Evolutionary conservation across 2,797 vertebrate species (phyloP), one percentile per base, ranked within the genome.

Genomic region (Oreonectes daqikongensis): DNA sequence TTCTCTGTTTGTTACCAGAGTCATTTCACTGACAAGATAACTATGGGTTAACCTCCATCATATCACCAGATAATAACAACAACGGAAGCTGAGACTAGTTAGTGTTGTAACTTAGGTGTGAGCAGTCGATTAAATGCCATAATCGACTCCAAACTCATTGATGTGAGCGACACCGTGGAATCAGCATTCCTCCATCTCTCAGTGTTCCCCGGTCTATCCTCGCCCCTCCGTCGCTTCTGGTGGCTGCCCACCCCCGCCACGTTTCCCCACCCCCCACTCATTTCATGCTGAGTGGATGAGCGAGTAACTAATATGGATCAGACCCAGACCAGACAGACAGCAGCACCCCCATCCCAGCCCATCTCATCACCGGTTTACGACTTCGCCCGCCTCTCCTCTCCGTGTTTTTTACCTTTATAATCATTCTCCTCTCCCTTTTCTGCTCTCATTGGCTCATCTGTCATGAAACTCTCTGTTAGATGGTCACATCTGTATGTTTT

Each of bases 221-320:
- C 75, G 10, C 57, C 57, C n/a, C 55, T 55, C 65, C 32, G 14
- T 55, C 32, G 26, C 52, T 24, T 67, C 67, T 28, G 17, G n/a
- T 35, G 52, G 40, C 70, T 40, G 59, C 50, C 72, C 70, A 30
- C 42, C 64, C 50, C 72, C 68, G 38, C 42, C 64, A 76, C n/a
- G 5, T 22, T 69, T 60, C 80, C 83, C 83, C 81, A 75, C 79
- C 82, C 75, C 83, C 83, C 79, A 74, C 79, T 81, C 83, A 79
- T 68, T 84, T 78, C 46, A 59, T 48, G 42, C 81, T 79, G 83
- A 75, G 74, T 77, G 3, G 17, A 65, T 68, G 71, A 80, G 78
- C 82, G 71, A 83, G 72, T 85, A 82, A 60, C 75, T 69, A 32
- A 85, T 72, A 80, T 84, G 53, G 72, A 81, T 87, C 86, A 84